A percentile compares a stretch with the other conserved stretches of the same genome.
These are phyloP conservation scores for Zenarchopterus dispar DNA, from an alignment of 2,797 vertebrate species.

Conservation along the genomic window DNA sequence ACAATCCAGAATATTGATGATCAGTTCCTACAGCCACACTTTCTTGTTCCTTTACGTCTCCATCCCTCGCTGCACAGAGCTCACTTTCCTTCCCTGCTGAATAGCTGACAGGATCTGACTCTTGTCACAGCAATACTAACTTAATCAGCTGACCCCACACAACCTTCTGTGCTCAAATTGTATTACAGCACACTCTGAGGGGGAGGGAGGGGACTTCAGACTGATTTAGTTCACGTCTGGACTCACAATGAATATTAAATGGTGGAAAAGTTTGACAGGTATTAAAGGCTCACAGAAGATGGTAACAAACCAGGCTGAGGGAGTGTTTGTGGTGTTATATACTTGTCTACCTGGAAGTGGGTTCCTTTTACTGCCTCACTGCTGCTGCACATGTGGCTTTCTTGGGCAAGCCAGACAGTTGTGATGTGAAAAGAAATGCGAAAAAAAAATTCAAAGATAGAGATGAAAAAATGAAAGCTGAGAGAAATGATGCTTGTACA, in stretches of 20 bases:
- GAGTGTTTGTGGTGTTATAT: neutral
- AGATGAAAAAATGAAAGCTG: conserved; percentile 44
- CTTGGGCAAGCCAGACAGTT: conserved; percentile 3
- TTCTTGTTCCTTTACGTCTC: conserved; percentile 11
- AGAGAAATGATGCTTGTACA: conserved; percentile 32
- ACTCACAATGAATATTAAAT: conserved; percentile 32
- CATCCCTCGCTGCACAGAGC: conserved; percentile 8
- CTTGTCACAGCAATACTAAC: conserved; percentile 66
- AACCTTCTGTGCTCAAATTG: conserved; percentile 79
- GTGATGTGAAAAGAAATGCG: neutral
- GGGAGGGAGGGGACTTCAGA: conserved; percentile 35
- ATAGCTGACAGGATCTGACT: conserved; percentile 66
- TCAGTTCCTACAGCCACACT: neutral
- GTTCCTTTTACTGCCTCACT: conserved; percentile 23
- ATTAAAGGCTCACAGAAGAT: conserved; percentile 17
- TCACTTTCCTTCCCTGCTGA: conserved; percentile 50
- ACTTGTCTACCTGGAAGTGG: conserved; percentile 12
- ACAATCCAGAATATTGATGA: conserved; percentile 8
- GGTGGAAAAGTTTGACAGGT: conserved; percentile 44
- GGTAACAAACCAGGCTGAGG: conserved; percentile 7
- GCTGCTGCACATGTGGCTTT: conserved; percentile 35
- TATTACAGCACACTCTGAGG: conserved; percentile 62
- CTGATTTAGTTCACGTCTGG: conserved; percentile 71
- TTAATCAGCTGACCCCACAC: conserved; percentile 70
- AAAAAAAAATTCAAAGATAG: conserved; percentile 8